A percentile compares a stretch with the other conserved stretches of the same genome.
Conservation (phyloP, 2,888 invertebrate genomes). For the Cerastis rubricosa region DNA sequence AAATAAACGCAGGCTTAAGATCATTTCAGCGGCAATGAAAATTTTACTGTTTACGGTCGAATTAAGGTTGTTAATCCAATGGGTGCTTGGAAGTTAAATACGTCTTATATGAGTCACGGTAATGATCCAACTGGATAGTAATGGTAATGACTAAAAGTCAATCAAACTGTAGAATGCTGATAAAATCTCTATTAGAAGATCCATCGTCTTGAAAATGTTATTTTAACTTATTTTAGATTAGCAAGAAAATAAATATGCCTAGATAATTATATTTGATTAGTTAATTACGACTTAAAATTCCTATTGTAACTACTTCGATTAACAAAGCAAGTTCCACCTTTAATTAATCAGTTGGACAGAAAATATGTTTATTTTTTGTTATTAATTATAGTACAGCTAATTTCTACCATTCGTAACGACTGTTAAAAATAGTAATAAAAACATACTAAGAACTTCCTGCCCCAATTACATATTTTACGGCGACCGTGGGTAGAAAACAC, state of each 20-base stretch:
- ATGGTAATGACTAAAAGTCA: conserved; percentile 56
- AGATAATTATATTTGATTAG: conserved; percentile 34
- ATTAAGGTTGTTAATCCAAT: conserved; percentile 8
- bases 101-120: conserved; percentile 21
- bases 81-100: neutral
- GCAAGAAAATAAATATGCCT: conserved; percentile 21
- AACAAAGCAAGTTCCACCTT: neutral
- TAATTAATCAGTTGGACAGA: conserved; percentile 22
- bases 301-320: conserved; percentile 9
- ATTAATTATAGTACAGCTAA: conserved; percentile 35
- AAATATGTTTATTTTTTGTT: conserved; percentile 21
- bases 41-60: neutral
- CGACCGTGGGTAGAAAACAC: conserved; percentile 50
- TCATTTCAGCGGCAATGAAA: neutral
- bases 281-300: conserved; percentile 39
- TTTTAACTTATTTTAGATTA: conserved; percentile 34
- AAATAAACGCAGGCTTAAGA: neutral
- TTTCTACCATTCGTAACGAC: conserved; percentile 36
- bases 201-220: conserved; percentile 16
- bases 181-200: conserved; percentile 57
- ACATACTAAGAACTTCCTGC: conserved; percentile 54
- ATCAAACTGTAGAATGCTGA: conserved; percentile 49
- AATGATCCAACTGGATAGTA: conserved; percentile 48
- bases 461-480: conserved; percentile 51
- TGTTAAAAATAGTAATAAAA: conserved; percentile 54